phyloP scores from a whole-genome alignment of 2,113 vertebrate species.

The Albula glossodonta region DNA sequence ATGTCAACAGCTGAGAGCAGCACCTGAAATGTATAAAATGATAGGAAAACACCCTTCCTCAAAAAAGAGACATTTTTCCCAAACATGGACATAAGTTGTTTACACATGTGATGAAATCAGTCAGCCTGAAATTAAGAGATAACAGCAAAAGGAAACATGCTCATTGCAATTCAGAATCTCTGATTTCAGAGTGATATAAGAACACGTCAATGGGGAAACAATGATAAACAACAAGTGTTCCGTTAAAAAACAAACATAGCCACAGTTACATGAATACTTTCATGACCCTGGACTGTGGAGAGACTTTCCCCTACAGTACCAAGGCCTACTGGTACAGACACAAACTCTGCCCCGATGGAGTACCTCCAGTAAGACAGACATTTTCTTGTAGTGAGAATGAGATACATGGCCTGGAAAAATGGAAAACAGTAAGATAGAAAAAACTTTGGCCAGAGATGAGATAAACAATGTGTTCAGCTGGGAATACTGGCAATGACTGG shows the following conservation, averaged over 20 bases:
- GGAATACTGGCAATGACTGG: not conserved
- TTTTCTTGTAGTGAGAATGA: not conserved
- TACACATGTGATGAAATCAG: slow-evolving; percentile 7
- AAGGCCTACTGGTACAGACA: not conserved
- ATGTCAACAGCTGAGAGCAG: not conserved
- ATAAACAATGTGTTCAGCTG: not conserved
- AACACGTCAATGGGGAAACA: slow-evolving; percentile 8
- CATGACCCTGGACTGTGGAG: not conserved
- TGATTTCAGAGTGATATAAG: not conserved
- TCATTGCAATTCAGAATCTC: not conserved
- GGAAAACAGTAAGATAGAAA: not conserved
- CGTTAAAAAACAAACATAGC: not conserved
- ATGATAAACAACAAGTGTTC: slow-evolving; percentile 11
- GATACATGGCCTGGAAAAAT: not conserved
- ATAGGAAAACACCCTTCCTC: not conserved
- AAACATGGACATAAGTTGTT: not conserved
- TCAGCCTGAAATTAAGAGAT: not conserved
- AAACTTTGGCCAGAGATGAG: not conserved
- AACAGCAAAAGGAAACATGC: slow-evolving; percentile 1
- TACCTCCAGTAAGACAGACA: not conserved
- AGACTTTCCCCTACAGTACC: not conserved
- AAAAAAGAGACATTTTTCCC: not conserved
- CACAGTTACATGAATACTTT: not conserved
- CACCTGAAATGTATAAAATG: not conserved
- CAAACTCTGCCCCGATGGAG: not conserved